A percentile compares a stretch with the other conserved stretches of the same genome.
Evolutionary conservation across 2,797 vertebrate species (phyloP).

Genomic region (Sebastes miniatus): DNA sequence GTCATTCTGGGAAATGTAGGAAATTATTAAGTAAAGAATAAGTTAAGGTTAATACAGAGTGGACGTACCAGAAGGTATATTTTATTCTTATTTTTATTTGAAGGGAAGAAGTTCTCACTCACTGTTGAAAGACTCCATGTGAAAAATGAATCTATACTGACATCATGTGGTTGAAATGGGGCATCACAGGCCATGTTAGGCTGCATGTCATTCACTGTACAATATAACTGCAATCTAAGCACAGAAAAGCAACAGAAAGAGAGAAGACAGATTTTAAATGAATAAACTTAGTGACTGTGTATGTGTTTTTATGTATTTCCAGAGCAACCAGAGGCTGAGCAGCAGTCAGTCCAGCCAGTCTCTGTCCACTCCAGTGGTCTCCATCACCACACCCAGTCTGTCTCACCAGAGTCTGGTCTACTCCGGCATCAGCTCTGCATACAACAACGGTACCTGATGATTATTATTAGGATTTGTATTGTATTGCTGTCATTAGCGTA

Average conservation of each 20-base stretch:
- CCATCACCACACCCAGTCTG: constrained; percentile 91
- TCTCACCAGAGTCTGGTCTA: constrained; percentile 89
- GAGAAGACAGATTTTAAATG: background rate
- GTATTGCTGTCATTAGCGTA: background rate
- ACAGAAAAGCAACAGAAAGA: background rate
- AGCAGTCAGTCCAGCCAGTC: constrained; percentile 88
- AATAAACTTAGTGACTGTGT: background rate
- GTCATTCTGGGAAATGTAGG: background rate
- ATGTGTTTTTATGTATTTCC: constrained; percentile 33
- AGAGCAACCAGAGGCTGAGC: constrained; percentile 89
- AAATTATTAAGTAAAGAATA: background rate
- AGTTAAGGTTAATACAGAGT: background rate
- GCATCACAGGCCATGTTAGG: background rate
- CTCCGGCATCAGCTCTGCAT: constrained; percentile 88
- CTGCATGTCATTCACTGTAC: too few relatives aligned
- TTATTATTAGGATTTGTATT: background rate
- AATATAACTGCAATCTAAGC: background rate
- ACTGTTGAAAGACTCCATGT: background rate
- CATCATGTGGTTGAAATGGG: constrained; percentile 53
- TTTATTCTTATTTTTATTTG: background rate
- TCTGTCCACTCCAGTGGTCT: constrained; percentile 92
- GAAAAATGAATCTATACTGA: constrained; percentile 13
- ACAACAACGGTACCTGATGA: constrained; percentile 85
- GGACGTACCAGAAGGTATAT: background rate
- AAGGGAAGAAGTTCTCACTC: background rate